phyloP scores from a whole-genome alignment of 2,797 vertebrate genomes.

The Thaleichthys pacificus region DNA sequence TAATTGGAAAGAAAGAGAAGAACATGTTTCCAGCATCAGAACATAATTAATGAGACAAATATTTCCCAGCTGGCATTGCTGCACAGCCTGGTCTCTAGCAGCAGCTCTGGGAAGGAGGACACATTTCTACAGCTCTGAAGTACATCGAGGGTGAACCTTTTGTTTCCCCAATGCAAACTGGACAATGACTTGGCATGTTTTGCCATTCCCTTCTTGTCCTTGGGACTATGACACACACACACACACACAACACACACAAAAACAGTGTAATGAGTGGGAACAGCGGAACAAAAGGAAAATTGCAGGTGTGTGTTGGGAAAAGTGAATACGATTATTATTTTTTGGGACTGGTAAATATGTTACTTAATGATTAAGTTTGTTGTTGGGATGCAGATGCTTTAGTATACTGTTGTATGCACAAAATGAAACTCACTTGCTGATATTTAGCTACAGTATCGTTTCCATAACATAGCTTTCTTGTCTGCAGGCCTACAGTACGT shows the following conservation, averaged over 20 bases:
- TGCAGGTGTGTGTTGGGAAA: neutral
- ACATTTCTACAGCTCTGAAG: neutral
- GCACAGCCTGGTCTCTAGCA: neutral
- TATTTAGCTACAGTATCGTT: too few species aligned
- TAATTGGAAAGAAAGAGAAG: conserved; percentile 3
- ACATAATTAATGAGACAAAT: conserved; percentile 13
- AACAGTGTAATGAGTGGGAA: neutral
- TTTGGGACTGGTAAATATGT: too few species aligned
- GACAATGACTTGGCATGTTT: neutral
- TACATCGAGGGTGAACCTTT: neutral
- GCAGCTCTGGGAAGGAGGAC: too few species aligned
- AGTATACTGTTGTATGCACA: too few species aligned
- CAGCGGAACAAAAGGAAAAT: conserved; percentile 2
- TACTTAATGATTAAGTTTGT: too few species aligned
- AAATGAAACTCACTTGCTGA: too few species aligned
- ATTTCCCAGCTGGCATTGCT: neutral
- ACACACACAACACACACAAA: neutral
- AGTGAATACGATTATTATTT: neutral
- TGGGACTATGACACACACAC: neutral
- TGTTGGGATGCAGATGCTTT: too few species aligned
- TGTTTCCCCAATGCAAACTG: neutral
- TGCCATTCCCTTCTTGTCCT: neutral
- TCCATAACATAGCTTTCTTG: too few species aligned
- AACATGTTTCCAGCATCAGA: neutral
- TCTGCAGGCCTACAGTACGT: too few species aligned